Conservation (phyloP, 2,797 vertebrate genomes). For the Vespertilio murinus region DNA sequence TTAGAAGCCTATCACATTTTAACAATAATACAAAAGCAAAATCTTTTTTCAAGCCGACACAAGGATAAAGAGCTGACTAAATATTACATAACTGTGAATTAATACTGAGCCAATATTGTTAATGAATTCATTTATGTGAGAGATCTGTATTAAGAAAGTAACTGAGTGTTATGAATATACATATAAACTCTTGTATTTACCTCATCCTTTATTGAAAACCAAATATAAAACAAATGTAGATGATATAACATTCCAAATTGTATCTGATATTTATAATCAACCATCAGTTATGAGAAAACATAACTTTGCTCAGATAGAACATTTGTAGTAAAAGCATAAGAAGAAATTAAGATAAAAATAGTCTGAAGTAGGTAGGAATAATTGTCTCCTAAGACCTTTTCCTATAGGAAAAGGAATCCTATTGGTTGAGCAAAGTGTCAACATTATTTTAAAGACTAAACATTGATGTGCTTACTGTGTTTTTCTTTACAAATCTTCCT, state of each 20-base stretch:
- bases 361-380: neutral
- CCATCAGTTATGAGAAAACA: neutral
- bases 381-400: neutral
- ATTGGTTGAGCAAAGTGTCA: neutral
- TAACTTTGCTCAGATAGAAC: neutral
- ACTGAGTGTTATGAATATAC: neutral
- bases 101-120: neutral
- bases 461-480: neutral
- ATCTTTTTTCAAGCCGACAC: neutral
- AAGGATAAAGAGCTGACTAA: neutral
- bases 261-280: slow-evolving; percentile 32
- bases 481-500: slow-evolving; percentile 28
- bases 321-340: neutral
- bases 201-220: slow-evolving; percentile 28
- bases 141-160: neutral
- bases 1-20: neutral
- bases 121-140: neutral
- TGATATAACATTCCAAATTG: neutral
- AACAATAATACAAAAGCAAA: neutral
- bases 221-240: slow-evolving; percentile 32
- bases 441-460: slow-evolving; percentile 23
- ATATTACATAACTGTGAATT: neutral
- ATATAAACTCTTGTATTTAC: neutral
- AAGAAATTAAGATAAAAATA: slow-evolving; percentile 33
- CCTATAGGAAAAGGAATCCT: neutral